These are phyloP conservation scores for Entomobrya multifasciata DNA, from an alignment of 2,888 invertebrate species.

Conservation along the genomic window DNA sequence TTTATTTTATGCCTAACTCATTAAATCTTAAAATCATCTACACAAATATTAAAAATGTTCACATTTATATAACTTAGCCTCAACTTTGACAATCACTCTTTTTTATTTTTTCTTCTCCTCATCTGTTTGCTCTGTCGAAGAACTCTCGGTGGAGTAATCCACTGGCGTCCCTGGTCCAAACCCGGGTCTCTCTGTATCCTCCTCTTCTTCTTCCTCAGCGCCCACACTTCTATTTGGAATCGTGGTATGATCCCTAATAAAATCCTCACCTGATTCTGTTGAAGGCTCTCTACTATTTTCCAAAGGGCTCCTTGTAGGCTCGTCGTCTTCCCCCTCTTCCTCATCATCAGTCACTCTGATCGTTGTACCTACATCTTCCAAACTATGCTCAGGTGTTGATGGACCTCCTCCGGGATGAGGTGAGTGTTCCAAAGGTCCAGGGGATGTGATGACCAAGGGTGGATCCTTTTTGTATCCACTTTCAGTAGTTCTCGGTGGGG, in stretches of 20 bases:
- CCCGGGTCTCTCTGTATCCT: neutral
- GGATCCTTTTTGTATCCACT: slow-evolving; percentile 23
- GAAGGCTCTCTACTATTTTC: slow-evolving; percentile 19
- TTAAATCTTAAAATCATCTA: neutral
- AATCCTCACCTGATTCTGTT: neutral
- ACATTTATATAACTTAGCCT: neutral
- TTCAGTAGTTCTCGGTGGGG: neutral
- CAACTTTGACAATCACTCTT: neutral
- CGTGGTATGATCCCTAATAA: neutral
- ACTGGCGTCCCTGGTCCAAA: neutral
- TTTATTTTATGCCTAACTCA: neutral
- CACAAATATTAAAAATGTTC: slow-evolving; percentile 16
- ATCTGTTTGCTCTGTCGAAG: neutral
- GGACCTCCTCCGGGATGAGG: neutral
- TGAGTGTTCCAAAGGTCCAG: slow-evolving; percentile 38
- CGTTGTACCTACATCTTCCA: neutral
- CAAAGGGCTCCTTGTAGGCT: neutral
- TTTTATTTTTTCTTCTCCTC: slow-evolving; percentile 19
- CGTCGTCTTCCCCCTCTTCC: neutral
- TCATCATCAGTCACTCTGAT: neutral
- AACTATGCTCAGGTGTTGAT: neutral
- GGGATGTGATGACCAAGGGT: slow-evolving; percentile 63
- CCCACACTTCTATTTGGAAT: neutral
- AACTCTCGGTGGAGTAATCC: slow-evolving; percentile 18
- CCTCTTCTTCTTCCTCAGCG: neutral